Evolutionary conservation across 2,888 invertebrate species (phyloP).

Genomic region (Ichneumon xanthorius): DNA sequence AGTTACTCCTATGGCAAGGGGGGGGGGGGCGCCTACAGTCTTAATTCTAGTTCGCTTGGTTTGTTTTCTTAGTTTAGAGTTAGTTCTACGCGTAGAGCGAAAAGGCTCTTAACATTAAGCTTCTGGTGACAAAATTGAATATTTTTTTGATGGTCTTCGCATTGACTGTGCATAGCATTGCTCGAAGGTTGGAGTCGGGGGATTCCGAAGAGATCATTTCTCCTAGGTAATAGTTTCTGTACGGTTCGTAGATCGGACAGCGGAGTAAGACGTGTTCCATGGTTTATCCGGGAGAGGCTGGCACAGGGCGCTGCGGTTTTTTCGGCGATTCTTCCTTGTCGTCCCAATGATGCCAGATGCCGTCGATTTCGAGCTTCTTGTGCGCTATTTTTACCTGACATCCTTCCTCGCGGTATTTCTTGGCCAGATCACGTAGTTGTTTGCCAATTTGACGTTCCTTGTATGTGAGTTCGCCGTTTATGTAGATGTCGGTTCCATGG

Average conservation of each 20-base stretch:
- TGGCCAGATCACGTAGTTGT: neutral
- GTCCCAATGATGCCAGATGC: constrained; percentile 2
- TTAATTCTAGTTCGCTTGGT: neutral
- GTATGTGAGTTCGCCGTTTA: constrained; percentile 8
- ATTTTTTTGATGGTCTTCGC: constrained; percentile 10
- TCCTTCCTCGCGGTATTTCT: neutral
- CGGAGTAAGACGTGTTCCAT: constrained; percentile 11
- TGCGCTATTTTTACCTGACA: neutral
- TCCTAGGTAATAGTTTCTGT: constrained; percentile 10
- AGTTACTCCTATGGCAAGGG: constrained; percentile 30
- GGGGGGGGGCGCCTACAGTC: constrained; percentile 12
- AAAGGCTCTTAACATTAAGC: constrained; percentile 28
- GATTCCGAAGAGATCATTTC: neutral
- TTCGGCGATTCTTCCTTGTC: neutral
- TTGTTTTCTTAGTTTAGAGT: neutral
- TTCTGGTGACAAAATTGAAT: constrained; percentile 6
- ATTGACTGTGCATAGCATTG: neutral
- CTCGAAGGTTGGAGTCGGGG: neutral
- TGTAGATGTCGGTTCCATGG: neutral
- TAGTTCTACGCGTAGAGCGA: neutral
- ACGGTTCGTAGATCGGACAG: constrained; percentile 30
- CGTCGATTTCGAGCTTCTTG: too few species aligned
- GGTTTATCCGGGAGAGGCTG: neutral
- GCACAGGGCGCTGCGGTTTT: neutral
- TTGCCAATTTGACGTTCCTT: constrained; percentile 5